Evolutionary conservation across 2,113 vertebrate species (phyloP), one percentile per base, ranked within the genome.

Genomic region (Thinocorus orbignyianus): DNA sequence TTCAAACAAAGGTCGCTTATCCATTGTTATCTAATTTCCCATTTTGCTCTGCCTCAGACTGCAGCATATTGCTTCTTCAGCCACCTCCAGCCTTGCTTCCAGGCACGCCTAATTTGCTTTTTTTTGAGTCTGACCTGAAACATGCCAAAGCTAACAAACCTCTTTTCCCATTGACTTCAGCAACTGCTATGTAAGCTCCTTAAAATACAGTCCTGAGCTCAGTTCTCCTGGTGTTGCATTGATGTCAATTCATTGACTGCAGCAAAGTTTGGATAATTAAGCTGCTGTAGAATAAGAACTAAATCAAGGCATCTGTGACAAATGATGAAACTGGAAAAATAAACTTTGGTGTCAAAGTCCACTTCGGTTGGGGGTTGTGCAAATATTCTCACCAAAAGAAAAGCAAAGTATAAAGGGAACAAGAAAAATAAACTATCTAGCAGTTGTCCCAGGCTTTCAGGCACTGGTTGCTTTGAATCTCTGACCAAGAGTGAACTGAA

Each of bases 351-450:
- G 80, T 86, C 80, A 39, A 76, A 88, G 86, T 72, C 68, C 71
- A 55, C 52, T 72, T 33, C 71, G 51, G 86, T 42, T 42, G 70
- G 71, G 48, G 86, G 44, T 61, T 83, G 54, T 30, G 44, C 71
- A 96, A 95, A 93, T 77, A 72, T 48, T 91, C 80, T 80, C 71
- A 83, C 3, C 41, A 41, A n/a, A n/a, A 52, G 26, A 51, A 61
- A 82, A 76, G 44, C 71, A 86, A 96, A 86, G 88, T 82, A 39
- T 4, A 66, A 42, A 88, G 86, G 89, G 68, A 92, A 48, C 19
- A 90, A 86, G 83, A 37, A 91, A 96, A 88, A 96, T 28, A 95
- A 96, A 93, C 76, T 51, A 2, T 35, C 28, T 3, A 31, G 33
- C 55, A 62, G 86, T 37, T 17, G 37, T 49, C 71, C 61, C 76